Evolutionary conservation across 2,888 invertebrate genomes (phyloP), one percentile per base, ranked within the genome.

Genomic region (Tinea pellionella): DNA sequence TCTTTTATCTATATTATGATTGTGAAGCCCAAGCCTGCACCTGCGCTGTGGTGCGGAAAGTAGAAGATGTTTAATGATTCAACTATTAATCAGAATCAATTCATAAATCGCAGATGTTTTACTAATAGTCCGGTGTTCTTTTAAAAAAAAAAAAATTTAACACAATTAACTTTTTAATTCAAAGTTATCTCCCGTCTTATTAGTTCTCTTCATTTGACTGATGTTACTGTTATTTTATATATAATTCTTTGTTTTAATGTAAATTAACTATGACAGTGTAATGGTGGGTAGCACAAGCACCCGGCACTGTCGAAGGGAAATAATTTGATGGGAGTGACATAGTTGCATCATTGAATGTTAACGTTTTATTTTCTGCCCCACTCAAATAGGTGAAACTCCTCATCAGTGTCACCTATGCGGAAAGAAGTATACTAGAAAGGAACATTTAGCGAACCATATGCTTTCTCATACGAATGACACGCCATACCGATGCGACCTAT

Each of bases 381-480:
- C 70, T 71, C 70, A 55, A 78, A 70, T 85, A 90, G 94, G 94
- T 76, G 94, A 94, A 87, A 95, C 94, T 65, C 95, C 94, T 64
- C 95, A 95, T 84, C 94, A 94, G 79, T 95, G 95, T 80, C 92
- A 92, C 80, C 92, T 94, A 69, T 95, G 94, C 80, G 94, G 94
- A 68, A 95, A 95, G 89, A 95, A 94, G 82, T 95, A 94, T 80
- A 95, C 95, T 66, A 91, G 95, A 69, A 95, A 95, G 86, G 95
- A 95, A 83, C 95, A 95, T 86, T 90, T 95, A 78, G 92, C 93
- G 69, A 95, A 95, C 84, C 95, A 95, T 84, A 93, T 95, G 92
- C 90, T 95, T 68, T 94, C 94, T 63, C 95, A 95, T 78, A 95
- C 94, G 65, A 94, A 95, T 75, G 95, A 95, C 80, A 94, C 95